These are phyloP conservation scores for Leptodactylus fuscus DNA, from an alignment of 2,113 vertebrate genomes.

Conservation along the genomic window DNA sequence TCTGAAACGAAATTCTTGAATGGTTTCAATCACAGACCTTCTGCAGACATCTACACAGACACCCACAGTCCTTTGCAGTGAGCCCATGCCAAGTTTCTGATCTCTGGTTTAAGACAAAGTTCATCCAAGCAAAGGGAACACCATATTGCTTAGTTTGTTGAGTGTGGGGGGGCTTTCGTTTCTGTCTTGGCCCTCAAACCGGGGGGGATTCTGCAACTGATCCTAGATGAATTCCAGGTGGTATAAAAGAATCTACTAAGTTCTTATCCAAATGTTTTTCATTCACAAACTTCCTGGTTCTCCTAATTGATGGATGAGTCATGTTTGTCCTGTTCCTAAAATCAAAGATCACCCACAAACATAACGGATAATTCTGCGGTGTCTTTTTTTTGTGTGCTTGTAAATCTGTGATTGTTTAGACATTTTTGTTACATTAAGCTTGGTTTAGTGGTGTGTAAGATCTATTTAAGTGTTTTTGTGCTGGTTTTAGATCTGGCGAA, in stretches of 20 bases:
- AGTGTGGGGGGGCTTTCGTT: neutral
- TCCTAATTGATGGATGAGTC: constrained; percentile 44
- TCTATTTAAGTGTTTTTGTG: constrained; percentile 15
- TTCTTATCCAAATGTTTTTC: constrained; percentile 32
- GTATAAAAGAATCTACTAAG: constrained; percentile 28
- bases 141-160: constrained; percentile 20
- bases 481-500: neutral
- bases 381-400: constrained; percentile 13
- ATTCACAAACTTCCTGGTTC: constrained; percentile 50
- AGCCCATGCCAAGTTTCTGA: constrained; percentile 10
- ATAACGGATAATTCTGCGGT: constrained; percentile 27
- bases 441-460: constrained; percentile 1
- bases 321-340: constrained; percentile 36
- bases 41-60: neutral
- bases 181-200: constrained; percentile 31
- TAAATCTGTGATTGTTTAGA: constrained; percentile 28
- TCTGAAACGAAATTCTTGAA: neutral
- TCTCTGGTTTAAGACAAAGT: constrained; percentile 20
- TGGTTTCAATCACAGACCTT: constrained; percentile 33
- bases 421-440: constrained; percentile 33
- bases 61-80: constrained; percentile 28
- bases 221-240: constrained; percentile 51
- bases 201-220: constrained; percentile 24
- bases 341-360: constrained; percentile 52
- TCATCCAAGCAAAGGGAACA: constrained; percentile 27